Evolutionary conservation across 2,113 vertebrate species (phyloP).

Genomic region (Eptatretus burgeri): DNA sequence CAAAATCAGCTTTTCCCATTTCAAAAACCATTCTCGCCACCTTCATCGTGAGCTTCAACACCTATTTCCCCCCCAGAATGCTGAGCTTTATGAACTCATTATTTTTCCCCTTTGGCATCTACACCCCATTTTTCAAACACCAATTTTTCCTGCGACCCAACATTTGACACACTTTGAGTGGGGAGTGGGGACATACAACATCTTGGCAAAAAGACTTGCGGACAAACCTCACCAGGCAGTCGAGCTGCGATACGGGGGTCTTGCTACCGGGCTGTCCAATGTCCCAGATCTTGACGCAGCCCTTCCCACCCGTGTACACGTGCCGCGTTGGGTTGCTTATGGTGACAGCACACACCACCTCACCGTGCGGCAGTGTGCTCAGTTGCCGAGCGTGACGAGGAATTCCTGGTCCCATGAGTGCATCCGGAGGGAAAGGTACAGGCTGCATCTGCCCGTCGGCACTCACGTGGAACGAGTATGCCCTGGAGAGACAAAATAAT

Average conservation of each 20-base stretch:
- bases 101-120: no score
- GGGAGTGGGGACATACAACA: no score
- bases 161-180: no score
- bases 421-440: slow-evolving; percentile 59
- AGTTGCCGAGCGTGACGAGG: slow-evolving; percentile 67
- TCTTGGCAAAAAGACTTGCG: no score
- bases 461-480: slow-evolving; percentile 56
- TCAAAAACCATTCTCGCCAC: no score
- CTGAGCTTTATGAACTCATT: no score
- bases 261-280: slow-evolving; percentile 81
- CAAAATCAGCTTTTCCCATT: no score
- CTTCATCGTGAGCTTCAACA: no score
- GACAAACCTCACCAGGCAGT: slow-evolving; percentile 23
- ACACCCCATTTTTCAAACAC: no score
- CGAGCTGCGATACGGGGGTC: slow-evolving; percentile 38
- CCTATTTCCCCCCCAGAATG: no score
- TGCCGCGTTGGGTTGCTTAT: slow-evolving; percentile 76
- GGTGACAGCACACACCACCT: slow-evolving; percentile 68
- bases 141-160: no score
- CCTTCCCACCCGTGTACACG: slow-evolving; percentile 68
- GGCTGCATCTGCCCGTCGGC: slow-evolving; percentile 81
- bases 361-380: slow-evolving; percentile 66
- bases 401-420: slow-evolving; percentile 58
- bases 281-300: slow-evolving; percentile 84
- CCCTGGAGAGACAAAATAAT: slow-evolving; percentile 10